Evolutionary conservation across 53 echinoderm and acorn worm species (phyloP).

Genomic region (Crossaster papposus): DNA sequence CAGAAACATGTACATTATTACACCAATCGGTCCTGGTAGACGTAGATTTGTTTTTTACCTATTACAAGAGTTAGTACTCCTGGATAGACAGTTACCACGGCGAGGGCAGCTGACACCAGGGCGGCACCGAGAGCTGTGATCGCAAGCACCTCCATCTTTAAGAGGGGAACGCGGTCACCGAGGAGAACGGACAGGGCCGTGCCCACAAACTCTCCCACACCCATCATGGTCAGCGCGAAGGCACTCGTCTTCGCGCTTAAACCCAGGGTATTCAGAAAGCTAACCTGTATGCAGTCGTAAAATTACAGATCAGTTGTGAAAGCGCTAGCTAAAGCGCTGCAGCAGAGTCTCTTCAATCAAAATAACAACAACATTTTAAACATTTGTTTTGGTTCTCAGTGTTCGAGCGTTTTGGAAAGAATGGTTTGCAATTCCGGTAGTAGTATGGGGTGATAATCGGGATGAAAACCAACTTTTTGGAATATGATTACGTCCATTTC

Average conservation of each 20-base stretch:
- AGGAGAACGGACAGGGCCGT: slow-evolving; percentile 31
- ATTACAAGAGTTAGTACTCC: slow-evolving; percentile 57
- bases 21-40: background rate
- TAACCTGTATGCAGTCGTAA: slow-evolving; percentile 51
- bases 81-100: slow-evolving; percentile 39
- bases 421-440: background rate
- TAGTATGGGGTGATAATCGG: too few relatives aligned
- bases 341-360: background rate
- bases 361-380: background rate
- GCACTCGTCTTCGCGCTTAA: slow-evolving; percentile 60
- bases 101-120: slow-evolving; percentile 24
- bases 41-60: slow-evolving; percentile 32
- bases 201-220: slow-evolving; percentile 53
- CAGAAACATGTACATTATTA: background rate
- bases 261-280: slow-evolving; percentile 59
- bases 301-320: slow-evolving; percentile 51
- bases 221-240: slow-evolving; percentile 63
- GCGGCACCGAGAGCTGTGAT: slow-evolving; percentile 26
- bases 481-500: too few relatives aligned
- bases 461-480: too few relatives aligned
- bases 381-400: background rate
- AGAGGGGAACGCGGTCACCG: slow-evolving; percentile 54
- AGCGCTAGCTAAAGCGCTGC: slow-evolving; percentile 23
- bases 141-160: slow-evolving; percentile 54
- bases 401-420: background rate